Evolutionary conservation across 2,113 vertebrate genomes (phyloP), one percentile per base, ranked within the genome.

Genomic region (Pseudorhombus dupliciocellatus): DNA sequence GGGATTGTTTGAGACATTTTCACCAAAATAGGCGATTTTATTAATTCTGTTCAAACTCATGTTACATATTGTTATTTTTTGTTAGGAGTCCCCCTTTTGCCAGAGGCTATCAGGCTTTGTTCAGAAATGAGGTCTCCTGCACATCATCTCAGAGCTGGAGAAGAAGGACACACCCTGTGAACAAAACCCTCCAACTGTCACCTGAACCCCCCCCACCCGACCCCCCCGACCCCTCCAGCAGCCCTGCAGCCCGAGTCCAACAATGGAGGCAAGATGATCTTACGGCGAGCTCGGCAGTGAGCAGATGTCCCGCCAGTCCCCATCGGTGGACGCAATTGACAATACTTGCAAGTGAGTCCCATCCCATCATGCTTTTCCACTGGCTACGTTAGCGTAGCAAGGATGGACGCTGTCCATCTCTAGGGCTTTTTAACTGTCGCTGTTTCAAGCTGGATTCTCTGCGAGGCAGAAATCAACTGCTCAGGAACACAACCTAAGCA

Each of bases 161-260:
- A 70, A 70, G 52, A 48, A 48, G 57, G 86, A 28, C 70, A 87
- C 84, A 64, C 83, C 83, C 79, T 83, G 72, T 25, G 46, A 70
- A 54, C 89, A 82, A 85, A 89, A 81, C 79, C 67, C 62, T 37
- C 12, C 7, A 46, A 25, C 21, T 60, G 70, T 87, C 74, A 86
- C 60, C 75, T 80, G 62, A 88, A 79, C 84, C 65, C 57, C 58
- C 28, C 53, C 22, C 18, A 54, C n/a, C n/a, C n/a, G n/a, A n/a
- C n/a, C n/a, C n/a, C n/a, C n/a, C n/a, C n/a, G 10, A 78, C 37
- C 64, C 67, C 60, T 77, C 53, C 63, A 83, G 75, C 53, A 83
- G 65, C 60, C 34, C 53, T 16, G 56, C 65, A 72, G 66, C 51
- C 60, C 21, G 26, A 24, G 25, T 31, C 3, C 0, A 79, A 86